Percentiles rank a stretch among this genome's conserved stretches.
Conservation (phyloP, 2,888 invertebrate genomes). For the Lucinisca nassula region DNA sequence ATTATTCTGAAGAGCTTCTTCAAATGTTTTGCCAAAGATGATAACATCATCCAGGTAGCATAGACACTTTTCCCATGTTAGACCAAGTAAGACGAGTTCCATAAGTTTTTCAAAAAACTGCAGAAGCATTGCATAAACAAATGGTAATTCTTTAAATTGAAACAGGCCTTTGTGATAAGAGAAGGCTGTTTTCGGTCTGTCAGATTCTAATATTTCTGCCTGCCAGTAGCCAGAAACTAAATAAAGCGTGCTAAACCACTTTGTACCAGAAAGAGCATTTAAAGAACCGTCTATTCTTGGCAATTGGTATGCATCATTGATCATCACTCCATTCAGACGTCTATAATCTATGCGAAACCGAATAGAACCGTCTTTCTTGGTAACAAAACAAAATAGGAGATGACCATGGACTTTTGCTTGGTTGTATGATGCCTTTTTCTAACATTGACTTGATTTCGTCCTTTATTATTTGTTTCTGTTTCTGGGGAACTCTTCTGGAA, state of each 20-base stretch:
- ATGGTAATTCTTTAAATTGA: slow-evolving; percentile 51
- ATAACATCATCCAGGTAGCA: too few species aligned
- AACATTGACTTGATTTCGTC: not conserved
- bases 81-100: slow-evolving; percentile 36
- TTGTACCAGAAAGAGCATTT: slow-evolving; percentile 34
- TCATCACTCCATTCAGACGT: slow-evolving; percentile 37
- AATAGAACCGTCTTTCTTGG: slow-evolving; percentile 52
- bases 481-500: slow-evolving; percentile 14
- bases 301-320: slow-evolving; percentile 43
- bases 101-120: slow-evolving; percentile 46
- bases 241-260: slow-evolving; percentile 52
- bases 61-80: slow-evolving; percentile 36
- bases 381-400: slow-evolving; percentile 41
- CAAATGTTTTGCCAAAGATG: too few species aligned
- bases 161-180: slow-evolving; percentile 47
- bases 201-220: slow-evolving; percentile 38
- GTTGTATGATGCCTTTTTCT: slow-evolving; percentile 40
- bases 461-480: not conserved
- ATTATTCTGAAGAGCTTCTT: too few species aligned
- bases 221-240: slow-evolving; percentile 59
- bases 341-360: slow-evolving; percentile 55
- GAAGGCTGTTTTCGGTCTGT: slow-evolving; percentile 55
- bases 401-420: slow-evolving; percentile 57
- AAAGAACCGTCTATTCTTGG: slow-evolving; percentile 56
- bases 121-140: slow-evolving; percentile 53